A percentile compares a stretch with the other conserved stretches of the same genome.
Conservation (phyloP, 2,888 invertebrate species). For the Aphodius granarius region DNA sequence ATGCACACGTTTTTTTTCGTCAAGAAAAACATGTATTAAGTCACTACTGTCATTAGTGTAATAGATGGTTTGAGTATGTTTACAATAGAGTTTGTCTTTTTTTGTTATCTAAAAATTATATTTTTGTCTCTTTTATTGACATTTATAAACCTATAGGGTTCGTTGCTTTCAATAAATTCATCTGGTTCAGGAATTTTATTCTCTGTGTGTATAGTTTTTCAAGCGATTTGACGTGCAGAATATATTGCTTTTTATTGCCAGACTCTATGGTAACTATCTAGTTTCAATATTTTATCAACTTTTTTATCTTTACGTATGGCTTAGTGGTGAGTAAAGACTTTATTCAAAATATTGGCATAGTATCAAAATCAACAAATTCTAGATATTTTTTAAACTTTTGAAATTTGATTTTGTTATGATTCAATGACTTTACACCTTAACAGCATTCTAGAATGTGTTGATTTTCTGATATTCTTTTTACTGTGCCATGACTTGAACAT, state of each 20-base stretch:
- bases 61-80: no score
- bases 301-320: slow-evolving; percentile 6
- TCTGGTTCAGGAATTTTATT: slow-evolving; percentile 44
- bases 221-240: slow-evolving; percentile 44
- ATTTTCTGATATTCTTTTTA: no score
- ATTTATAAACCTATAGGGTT: slow-evolving; percentile 45
- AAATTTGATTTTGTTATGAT: no score
- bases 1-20: no score
- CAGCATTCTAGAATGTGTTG: no score
- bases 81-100: background rate
- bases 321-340: no score
- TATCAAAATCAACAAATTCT: no score
- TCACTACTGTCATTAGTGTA: background rate
- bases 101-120: background rate
- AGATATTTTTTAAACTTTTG: no score
- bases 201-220: slow-evolving; percentile 29
- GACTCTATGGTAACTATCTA: slow-evolving; percentile 28
- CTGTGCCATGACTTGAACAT: background rate
- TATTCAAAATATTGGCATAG: no score
- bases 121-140: slow-evolving; percentile 38
- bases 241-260: slow-evolving; percentile 52
- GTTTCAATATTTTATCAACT: background rate
- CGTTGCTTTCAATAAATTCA: slow-evolving; percentile 47
- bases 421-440: no score
- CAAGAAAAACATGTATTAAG: background rate